Evolutionary conservation across 2,113 vertebrate species (phyloP).

Genomic region (Notiomystis cincta): DNA sequence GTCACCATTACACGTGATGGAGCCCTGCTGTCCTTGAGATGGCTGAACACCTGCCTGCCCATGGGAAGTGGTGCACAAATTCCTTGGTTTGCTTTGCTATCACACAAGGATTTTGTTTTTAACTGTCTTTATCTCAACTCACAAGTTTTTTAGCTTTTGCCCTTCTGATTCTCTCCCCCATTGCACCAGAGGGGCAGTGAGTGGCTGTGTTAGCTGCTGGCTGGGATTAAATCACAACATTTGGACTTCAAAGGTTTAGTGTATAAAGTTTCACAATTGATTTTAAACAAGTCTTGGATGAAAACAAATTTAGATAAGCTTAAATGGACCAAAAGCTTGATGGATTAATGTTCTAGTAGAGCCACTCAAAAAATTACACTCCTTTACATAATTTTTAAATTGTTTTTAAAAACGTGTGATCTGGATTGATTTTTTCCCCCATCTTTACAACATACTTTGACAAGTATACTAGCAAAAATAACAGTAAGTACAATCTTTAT

Average conservation of each 20-base stretch:
- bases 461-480: not conserved
- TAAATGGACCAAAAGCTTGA: not conserved
- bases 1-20: rapidly evolving
- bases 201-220: not conserved
- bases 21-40: not conserved
- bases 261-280: not conserved
- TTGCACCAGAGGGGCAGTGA: rapidly evolving
- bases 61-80: not conserved
- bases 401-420: not conserved
- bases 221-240: not conserved
- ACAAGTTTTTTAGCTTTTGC: not conserved
- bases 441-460: not conserved
- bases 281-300: not conserved
- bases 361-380: not conserved
- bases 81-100: not conserved
- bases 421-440: rapidly evolving
- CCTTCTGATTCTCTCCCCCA: not conserved
- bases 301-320: not conserved
- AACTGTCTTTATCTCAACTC: not conserved
- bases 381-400: not conserved
- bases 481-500: not conserved
- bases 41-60: not conserved
- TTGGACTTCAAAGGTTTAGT: not conserved
- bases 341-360: not conserved
- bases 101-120: not conserved